A percentile compares a stretch with the other conserved stretches of the same genome.
phyloP scores from a whole-genome alignment of 2,797 vertebrate species.

The Buceros bicornis region DNA sequence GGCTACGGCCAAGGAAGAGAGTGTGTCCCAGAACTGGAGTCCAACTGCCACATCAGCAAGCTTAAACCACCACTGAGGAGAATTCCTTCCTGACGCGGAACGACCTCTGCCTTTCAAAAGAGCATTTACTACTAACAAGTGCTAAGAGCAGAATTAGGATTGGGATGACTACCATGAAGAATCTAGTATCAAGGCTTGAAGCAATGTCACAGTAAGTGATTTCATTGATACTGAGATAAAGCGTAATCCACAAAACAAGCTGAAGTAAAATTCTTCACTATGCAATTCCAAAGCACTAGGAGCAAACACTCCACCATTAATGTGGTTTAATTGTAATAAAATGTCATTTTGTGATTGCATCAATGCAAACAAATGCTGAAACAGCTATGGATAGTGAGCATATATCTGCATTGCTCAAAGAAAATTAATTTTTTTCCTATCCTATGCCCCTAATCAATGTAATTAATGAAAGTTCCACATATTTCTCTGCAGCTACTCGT shows the following conservation, averaged over 20 bases:
- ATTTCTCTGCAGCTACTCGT: background rate
- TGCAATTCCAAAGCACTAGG: background rate
- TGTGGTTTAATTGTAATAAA: background rate
- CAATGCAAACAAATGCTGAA: background rate
- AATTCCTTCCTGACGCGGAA: background rate
- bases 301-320: background rate
- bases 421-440: background rate
- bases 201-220: background rate
- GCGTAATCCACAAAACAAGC: background rate
- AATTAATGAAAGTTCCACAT: background rate
- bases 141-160: background rate
- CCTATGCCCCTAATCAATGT: background rate
- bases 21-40: background rate
- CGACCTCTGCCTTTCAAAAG: background rate
- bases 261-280: background rate
- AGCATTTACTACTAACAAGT: background rate
- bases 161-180: background rate
- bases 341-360: background rate
- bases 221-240: background rate
- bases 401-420: background rate
- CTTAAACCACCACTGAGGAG: accelerated
- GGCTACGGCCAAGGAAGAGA: background rate
- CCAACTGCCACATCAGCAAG: background rate
- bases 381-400: background rate
- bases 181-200: background rate